These are phyloP conservation scores for Rotaria socialis DNA, from an alignment of 2,888 invertebrate genomes.

Conservation along the genomic window DNA sequence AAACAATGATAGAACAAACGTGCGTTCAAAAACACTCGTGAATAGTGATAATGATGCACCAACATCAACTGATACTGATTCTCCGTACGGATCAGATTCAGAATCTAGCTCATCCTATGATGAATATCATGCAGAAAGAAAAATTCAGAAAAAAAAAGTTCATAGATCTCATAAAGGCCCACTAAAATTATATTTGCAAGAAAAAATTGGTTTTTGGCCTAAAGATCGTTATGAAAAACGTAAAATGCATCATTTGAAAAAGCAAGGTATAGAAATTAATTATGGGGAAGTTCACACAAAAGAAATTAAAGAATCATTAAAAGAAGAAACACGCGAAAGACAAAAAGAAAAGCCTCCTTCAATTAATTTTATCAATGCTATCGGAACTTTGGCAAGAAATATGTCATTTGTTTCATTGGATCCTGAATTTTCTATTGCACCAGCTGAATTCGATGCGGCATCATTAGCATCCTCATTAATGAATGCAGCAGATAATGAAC, in stretches of 20 bases:
- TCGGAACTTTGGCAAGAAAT: not conserved
- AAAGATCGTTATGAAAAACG: not conserved
- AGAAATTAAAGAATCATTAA: conserved; percentile 19
- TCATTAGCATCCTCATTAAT: not conserved
- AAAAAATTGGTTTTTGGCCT: not conserved
- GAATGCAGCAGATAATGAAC: not conserved
- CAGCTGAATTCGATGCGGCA: not conserved
- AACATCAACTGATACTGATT: not conserved
- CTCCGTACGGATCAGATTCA: not conserved
- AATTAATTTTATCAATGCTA: not conserved
- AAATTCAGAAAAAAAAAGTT: not conserved
- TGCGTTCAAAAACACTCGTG: not conserved
- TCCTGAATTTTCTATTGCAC: not conserved
- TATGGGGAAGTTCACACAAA: conserved; percentile 6
- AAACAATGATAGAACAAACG: not conserved
- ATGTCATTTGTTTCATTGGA: not conserved
- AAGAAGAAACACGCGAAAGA: not conserved
- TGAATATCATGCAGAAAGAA: not conserved
- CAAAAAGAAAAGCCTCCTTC: not conserved
- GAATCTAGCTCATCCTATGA: conserved; percentile 25
- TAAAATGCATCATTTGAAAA: not conserved
- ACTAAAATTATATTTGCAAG: not conserved
- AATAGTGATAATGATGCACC: conserved; percentile 5
- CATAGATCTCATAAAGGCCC: conserved; percentile 10
- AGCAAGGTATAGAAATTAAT: not conserved